Evolutionary conservation across 2,113 vertebrate species (phyloP).

Genomic region (Microcebus griseorufus): DNA sequence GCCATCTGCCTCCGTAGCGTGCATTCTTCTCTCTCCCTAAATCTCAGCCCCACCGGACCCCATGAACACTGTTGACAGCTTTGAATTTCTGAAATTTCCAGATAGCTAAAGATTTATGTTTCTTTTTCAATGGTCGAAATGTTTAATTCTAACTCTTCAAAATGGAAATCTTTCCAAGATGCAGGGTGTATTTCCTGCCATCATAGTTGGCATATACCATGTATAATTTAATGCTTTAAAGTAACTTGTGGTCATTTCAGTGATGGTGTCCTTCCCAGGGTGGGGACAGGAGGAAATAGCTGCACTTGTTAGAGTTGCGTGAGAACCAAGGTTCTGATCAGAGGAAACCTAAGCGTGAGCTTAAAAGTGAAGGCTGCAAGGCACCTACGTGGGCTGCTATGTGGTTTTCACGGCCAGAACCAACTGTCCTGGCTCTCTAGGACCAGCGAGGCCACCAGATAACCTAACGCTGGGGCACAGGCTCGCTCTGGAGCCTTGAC

Average conservation of each 20-base stretch:
- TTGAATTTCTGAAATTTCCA: slow-evolving; percentile 1
- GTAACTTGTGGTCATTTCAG: not conserved
- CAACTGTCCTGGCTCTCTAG: not conserved
- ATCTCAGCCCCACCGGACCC: not conserved
- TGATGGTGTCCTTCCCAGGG: not conserved
- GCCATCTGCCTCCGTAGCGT: not conserved
- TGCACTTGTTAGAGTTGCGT: not conserved
- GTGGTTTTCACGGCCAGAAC: not conserved
- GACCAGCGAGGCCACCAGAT: not conserved
- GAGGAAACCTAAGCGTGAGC: not conserved
- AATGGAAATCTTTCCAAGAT: not conserved
- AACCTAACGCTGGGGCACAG: not conserved
- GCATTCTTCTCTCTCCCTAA: not conserved
- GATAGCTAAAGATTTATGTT: not conserved
- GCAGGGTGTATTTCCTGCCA: not conserved
- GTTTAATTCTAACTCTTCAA: not conserved
- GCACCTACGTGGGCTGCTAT: rapidly evolving
- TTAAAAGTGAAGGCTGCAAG: not conserved
- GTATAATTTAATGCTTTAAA: not conserved
- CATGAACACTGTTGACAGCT: not conserved
- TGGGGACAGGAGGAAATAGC: not conserved
- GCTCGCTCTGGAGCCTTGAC: not conserved
- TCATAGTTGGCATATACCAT: not conserved
- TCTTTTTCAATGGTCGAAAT: not conserved
- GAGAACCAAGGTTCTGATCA: not conserved